Conservation (phyloP, 2,113 vertebrate genomes). For the Chroicocephalus ridibundus region DNA sequence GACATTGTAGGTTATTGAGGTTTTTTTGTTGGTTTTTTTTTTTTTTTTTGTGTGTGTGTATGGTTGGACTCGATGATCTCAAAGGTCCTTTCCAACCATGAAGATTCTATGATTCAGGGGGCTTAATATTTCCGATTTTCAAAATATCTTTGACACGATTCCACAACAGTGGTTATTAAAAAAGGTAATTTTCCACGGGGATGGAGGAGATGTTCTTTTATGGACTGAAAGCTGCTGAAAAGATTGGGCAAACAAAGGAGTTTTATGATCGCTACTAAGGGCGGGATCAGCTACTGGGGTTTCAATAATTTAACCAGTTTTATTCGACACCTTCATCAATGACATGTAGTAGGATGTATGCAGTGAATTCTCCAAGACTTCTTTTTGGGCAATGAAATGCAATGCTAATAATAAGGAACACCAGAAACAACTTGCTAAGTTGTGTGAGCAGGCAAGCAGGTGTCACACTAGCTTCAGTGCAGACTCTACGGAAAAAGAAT, state of each 20-base stretch:
- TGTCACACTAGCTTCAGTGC: not conserved
- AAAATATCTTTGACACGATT: not conserved
- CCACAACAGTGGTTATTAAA: not conserved
- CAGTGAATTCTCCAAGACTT: not conserved
- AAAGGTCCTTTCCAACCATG: too few relatives aligned
- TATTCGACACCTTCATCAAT: not conserved
- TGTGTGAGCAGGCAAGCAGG: not conserved
- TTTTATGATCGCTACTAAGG: not conserved
- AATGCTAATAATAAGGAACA: not conserved
- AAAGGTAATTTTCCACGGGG: not conserved
- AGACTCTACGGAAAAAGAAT: not conserved
- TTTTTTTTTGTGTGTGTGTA: too few relatives aligned
- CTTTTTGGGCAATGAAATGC: not conserved
- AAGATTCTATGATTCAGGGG: too few relatives aligned
- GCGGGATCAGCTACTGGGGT: not conserved
- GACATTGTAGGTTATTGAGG: too few relatives aligned
- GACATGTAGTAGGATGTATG: not conserved
- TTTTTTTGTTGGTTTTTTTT: too few relatives aligned
- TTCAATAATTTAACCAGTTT: not conserved
- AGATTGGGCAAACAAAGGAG: not conserved
- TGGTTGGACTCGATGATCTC: too few relatives aligned
- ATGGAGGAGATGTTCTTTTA: not conserved
- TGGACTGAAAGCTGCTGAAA: not conserved
- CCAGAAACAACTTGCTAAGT: not conserved
- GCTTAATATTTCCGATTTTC: not conserved